Conservation (phyloP, 2,888 invertebrate species). For the Acanthopleura granulata region DNA sequence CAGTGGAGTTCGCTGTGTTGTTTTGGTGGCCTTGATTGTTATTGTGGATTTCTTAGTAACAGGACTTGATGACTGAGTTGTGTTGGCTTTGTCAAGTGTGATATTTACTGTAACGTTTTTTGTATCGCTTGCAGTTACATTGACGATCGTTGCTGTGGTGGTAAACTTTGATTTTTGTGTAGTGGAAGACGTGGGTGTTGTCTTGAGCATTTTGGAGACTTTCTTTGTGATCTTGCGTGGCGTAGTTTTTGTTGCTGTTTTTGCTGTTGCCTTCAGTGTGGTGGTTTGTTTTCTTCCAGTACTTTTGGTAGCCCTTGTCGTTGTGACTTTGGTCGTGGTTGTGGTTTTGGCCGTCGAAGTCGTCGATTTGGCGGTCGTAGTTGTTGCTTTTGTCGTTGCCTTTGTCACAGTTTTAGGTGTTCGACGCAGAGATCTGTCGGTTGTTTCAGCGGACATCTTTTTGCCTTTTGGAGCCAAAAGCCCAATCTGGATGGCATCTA, state of each 20-base stretch:
- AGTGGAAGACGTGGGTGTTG: background rate
- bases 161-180: background rate
- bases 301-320: background rate
- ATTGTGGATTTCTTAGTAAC: background rate
- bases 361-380: background rate
- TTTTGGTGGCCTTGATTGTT: background rate
- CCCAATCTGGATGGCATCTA: conserved; percentile 7
- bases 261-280: background rate
- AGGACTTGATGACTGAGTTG: background rate
- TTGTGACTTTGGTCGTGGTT: background rate
- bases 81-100: background rate
- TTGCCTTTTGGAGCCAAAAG: conserved; percentile 5
- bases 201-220: background rate
- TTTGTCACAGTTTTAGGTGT: background rate
- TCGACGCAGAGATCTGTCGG: background rate
- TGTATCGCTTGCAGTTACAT: background rate
- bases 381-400: background rate
- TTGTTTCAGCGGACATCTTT: conserved; percentile 7
- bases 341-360: background rate
- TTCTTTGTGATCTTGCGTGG: background rate
- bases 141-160: background rate
- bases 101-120: background rate
- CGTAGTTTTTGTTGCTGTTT: background rate
- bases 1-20: background rate
- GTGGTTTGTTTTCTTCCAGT: background rate